These are phyloP conservation scores for Lampris incognitus DNA, from an alignment of 2,113 vertebrate genomes.

Conservation along the genomic window DNA sequence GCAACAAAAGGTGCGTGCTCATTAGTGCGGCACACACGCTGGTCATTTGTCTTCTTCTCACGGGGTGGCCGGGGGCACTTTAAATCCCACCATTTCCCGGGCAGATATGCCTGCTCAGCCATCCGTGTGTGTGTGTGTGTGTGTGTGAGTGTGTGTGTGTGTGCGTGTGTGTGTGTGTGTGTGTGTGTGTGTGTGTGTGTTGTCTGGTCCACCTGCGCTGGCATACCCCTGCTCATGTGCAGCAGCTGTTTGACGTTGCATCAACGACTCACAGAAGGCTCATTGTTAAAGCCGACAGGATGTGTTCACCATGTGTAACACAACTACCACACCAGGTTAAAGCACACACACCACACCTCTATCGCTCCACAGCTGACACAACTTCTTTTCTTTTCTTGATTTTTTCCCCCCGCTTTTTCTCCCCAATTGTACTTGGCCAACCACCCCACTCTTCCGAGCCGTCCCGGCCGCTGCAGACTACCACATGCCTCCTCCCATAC, in stretches of 20 bases:
- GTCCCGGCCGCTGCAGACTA: too few relatives aligned
- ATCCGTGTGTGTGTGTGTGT: constrained; percentile 22
- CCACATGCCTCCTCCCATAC: too few relatives aligned
- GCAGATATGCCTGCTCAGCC: constrained; percentile 74
- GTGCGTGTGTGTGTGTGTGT: constrained; percentile 5
- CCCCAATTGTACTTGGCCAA: too few relatives aligned
- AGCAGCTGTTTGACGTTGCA: constrained; percentile 66
- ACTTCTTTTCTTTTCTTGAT: too few relatives aligned
- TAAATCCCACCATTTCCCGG: constrained; percentile 62
- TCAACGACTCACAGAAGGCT: constrained; percentile 61
- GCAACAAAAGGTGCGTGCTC: constrained; percentile 72
- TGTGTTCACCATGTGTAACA: constrained; percentile 46
- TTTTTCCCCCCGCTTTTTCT: too few relatives aligned
- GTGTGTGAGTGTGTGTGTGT: constrained; percentile 2
- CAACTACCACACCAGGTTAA: constrained; percentile 33
- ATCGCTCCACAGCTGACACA: constrained; percentile 14
- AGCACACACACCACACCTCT: constrained; percentile 41
- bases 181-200: constrained; percentile 26
- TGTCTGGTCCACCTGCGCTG: constrained; percentile 45
- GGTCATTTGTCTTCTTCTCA: constrained; percentile 81
- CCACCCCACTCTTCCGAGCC: too few relatives aligned
- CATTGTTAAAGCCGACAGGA: constrained; percentile 64
- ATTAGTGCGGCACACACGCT: constrained; percentile 69
- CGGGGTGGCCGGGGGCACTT: constrained; percentile 64
- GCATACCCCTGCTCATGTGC: constrained; percentile 58